A percentile compares a stretch with the other conserved stretches of the same genome.
Conservation (phyloP, 2,113 vertebrate species). For the Bos indicus region DNA sequence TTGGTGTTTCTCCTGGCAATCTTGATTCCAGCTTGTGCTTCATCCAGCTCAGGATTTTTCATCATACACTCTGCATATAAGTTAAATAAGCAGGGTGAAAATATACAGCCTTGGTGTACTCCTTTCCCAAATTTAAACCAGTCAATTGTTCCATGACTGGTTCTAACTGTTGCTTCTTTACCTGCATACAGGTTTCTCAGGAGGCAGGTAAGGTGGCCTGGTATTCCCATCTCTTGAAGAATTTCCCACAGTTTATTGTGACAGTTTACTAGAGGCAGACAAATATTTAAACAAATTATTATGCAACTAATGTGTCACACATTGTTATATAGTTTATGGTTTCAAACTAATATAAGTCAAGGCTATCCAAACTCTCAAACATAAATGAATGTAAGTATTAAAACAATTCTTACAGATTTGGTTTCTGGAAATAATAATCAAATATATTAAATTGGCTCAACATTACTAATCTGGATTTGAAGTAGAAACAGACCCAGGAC, state of each 20-base stretch:
- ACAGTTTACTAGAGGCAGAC: neutral
- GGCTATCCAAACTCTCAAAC: neutral
- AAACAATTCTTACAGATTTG: neutral
- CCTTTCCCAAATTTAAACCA: neutral
- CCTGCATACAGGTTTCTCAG: neutral
- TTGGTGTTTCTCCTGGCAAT: neutral
- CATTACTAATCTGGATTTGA: neutral
- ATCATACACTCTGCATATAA: neutral
- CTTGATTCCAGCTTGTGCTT: neutral
- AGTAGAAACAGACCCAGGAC: neutral
- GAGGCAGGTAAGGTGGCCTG: neutral
- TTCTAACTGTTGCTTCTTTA: neutral
- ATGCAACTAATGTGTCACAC: neutral
- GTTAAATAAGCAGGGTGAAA: neutral
- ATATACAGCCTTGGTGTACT: neutral
- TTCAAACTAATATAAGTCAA: neutral
- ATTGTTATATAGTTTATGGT: neutral
- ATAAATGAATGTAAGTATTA: neutral
- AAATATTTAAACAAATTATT: neutral
- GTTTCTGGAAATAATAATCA: neutral
- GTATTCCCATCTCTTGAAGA: neutral
- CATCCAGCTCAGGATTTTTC: neutral
- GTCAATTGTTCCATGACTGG: neutral
- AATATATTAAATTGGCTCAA: neutral
- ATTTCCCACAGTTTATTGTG: neutral